Conservation (phyloP, 1,140 invertebrate species). For the Gryllus bimaculatus region DNA sequence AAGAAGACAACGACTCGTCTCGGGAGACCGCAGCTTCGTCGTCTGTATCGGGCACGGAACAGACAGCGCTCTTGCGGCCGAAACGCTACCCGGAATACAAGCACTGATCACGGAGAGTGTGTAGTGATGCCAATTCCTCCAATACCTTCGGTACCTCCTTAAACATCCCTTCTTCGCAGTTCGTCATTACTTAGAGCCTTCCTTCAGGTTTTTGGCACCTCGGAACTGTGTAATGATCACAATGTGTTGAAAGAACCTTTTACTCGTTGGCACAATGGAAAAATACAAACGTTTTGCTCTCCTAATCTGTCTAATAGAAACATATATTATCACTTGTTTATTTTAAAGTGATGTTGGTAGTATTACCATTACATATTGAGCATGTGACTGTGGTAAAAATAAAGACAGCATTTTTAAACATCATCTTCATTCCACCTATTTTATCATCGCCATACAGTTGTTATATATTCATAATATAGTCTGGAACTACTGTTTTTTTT, state of each 20-base stretch:
- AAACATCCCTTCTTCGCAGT: background rate
- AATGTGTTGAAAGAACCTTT: background rate
- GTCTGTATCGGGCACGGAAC: conserved; percentile 25
- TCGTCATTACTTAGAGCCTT: background rate
- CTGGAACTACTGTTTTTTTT: background rate
- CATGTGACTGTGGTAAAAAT: background rate
- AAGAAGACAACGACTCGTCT: conserved; percentile 19
- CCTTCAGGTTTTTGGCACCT: background rate
- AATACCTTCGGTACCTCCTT: background rate
- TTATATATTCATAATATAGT: conserved; percentile 1
- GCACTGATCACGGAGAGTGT: conserved; percentile 37
- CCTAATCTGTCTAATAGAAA: background rate
- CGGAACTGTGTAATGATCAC: background rate
- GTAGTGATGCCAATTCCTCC: background rate
- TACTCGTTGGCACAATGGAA: conserved; percentile 1
- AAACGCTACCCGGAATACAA: conserved; percentile 50
- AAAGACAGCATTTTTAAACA: conserved; percentile 1
- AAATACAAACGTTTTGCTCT: background rate
- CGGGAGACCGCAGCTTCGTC: conserved; percentile 16
- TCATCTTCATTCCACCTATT: background rate
- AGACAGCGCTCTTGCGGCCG: conserved; percentile 35
- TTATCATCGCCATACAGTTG: background rate
- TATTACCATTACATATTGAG: background rate
- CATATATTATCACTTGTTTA: conserved; percentile 6
- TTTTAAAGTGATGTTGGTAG: background rate